Conservation (phyloP, 2,797 vertebrate species). For the Syngnathus acus region DNA sequence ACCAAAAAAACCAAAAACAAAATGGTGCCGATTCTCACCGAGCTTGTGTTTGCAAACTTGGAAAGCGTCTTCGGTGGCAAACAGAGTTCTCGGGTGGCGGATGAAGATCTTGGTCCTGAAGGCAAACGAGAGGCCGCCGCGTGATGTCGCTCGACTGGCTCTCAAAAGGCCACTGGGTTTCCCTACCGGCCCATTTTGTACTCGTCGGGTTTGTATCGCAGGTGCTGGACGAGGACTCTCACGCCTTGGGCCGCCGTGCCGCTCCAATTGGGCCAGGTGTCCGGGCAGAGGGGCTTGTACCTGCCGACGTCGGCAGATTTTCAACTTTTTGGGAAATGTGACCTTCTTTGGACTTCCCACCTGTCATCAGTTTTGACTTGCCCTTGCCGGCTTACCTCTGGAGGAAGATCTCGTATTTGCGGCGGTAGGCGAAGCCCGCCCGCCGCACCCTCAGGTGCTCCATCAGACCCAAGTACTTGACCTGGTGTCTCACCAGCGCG, state of each 20-base stretch:
- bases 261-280: constrained; percentile 91
- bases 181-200: constrained; percentile 89
- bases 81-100: constrained; percentile 87
- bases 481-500: constrained; percentile 83
- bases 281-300: constrained; percentile 90
- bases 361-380: no score
- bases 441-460: constrained; percentile 88
- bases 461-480: constrained; percentile 95
- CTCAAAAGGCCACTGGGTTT: no score
- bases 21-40: constrained; percentile 59
- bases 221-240: constrained; percentile 76
- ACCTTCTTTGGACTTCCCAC: no score
- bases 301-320: constrained; percentile 47
- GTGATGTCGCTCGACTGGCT: no score
- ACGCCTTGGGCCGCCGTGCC: constrained; percentile 84
- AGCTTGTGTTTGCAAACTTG: constrained; percentile 85
- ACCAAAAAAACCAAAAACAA: no score
- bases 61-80: constrained; percentile 93
- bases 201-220: constrained; percentile 84
- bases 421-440: constrained; percentile 87
- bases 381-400: constrained; percentile 71
- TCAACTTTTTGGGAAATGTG: no score
- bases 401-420: constrained; percentile 87
- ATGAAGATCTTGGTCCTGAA: constrained; percentile 95
- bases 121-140: background rate